Base-by-base conservation (phyloP, 2,113 vertebrate genomes). In the Pitta sordida region DNA sequence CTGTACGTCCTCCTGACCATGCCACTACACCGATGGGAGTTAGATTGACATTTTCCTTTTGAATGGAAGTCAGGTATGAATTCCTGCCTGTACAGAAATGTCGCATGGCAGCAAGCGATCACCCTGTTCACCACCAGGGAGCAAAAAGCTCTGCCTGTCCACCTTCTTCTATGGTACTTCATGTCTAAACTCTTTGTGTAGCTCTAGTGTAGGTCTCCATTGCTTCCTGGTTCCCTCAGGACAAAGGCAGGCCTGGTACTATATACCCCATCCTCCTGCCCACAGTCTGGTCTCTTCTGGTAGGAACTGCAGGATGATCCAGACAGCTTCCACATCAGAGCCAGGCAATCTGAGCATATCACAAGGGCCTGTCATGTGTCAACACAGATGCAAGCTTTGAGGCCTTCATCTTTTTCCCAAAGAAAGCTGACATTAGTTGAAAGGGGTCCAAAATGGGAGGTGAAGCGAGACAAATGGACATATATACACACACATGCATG, bases 341-440 rank as follows among this genome's bases (percentile, higher is more conserved):
- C 26, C 2, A 1, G 43, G 32, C 11, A 36, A 21, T 13, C 70
- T 8, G 34, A 18, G 15, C 32, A 7, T 3, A 10, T 62, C 55
- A 69, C 51, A n/a, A 13, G 1, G 0, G 0, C 0, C 32, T 59
- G 63, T 7, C 69, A 36, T 18, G 2, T 5, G 11, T 7, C 65
- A 71, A 26, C n/a, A 26, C 15, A 53, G 24, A 15, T 7, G 34
- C 0, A 0, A 81, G 18, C 13, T 67, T 43, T 8, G 81, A 64
- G 10, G 20, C 1, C 20, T 76, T 56, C 58, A 12, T 22, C n/a
- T 63, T 80, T 41, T 64, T 15, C 23, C 30, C 6, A 2, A 29
- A 81, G 27, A 56, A 30, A 80, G 52, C 6, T 5, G 6, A 34
- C 6, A 7, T 14, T 17, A 16, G 44, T 32, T n/a, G 59, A 73